Evolutionary conservation across 2,888 invertebrate species (phyloP).

Genomic region (Drosophila niveifrons): DNA sequence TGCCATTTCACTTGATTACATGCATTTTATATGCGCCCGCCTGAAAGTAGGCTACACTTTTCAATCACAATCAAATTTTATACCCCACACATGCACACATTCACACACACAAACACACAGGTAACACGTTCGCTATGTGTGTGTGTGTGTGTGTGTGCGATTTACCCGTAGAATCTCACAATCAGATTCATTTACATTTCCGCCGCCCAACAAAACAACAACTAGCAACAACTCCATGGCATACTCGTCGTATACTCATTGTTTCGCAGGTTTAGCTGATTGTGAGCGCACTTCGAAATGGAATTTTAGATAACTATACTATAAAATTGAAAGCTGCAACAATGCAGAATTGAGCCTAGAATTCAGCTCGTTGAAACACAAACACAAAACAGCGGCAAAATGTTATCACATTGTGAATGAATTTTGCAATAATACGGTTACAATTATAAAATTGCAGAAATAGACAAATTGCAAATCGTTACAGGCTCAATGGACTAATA

Average conservation of each 20-base stretch:
- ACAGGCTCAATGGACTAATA: neutral
- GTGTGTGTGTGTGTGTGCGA: conserved; percentile 30
- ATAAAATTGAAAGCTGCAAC: conserved; percentile 38
- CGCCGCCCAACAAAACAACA: conserved; percentile 52
- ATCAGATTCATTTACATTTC: conserved; percentile 71
- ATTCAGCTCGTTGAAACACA: conserved; percentile 15
- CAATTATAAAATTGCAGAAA: neutral
- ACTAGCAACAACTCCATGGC: conserved; percentile 34
- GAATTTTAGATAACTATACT: conserved; percentile 49
- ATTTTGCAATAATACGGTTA: conserved; percentile 24
- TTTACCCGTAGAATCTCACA: conserved; percentile 54
- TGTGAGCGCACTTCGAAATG: conserved; percentile 40
- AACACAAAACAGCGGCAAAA: neutral
- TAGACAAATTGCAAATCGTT: conserved; percentile 7
- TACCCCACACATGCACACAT: conserved; percentile 38
- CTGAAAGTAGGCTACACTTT: conserved; percentile 80
- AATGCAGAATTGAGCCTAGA: conserved; percentile 33
- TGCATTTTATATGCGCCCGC: conserved; percentile 77
- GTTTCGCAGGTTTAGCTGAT: conserved; percentile 38
- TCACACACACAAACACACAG: conserved; percentile 16
- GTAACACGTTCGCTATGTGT: conserved; percentile 2
- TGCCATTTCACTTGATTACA: conserved; percentile 79
- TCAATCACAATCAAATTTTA: conserved; percentile 81
- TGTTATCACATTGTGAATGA: neutral
- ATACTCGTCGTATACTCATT: conserved; percentile 25